These are phyloP conservation scores for Epinephelus coioides DNA, from an alignment of 2,797 vertebrate species.

Conservation along the genomic window DNA sequence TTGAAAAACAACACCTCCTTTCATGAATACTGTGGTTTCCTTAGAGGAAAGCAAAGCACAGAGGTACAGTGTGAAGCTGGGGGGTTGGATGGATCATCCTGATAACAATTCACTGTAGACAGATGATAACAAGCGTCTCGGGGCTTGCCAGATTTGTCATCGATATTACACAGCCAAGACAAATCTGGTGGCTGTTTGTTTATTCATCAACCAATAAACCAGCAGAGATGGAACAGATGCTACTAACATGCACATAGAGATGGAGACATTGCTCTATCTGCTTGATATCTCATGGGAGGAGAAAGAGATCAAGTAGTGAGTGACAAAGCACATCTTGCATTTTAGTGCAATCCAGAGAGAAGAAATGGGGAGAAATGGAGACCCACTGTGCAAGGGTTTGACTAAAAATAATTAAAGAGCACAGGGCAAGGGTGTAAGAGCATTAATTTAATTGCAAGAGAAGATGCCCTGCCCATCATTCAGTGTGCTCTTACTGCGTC, in stretches of 20 bases:
- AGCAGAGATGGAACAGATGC: conserved; percentile 66
- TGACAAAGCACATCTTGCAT: conserved; percentile 42
- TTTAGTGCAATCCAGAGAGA: conserved; percentile 12
- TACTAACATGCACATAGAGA: conserved; percentile 40
- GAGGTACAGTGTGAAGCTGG: background rate
- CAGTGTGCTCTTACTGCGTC: background rate
- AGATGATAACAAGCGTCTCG: conserved; percentile 51
- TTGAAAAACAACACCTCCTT: background rate
- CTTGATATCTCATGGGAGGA: conserved; percentile 40
- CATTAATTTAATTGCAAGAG: conserved; percentile 20
- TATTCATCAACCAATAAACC: conserved; percentile 59
- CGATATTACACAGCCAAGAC: conserved; percentile 47
- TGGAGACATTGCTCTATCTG: conserved; percentile 35
- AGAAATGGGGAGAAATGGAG: conserved; percentile 9
- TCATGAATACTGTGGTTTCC: background rate
- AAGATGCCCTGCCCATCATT: background rate
- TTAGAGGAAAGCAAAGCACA: background rate
- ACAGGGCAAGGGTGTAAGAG: background rate
- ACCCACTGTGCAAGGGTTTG: conserved; percentile 4
- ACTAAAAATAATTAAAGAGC: conserved; percentile 15
- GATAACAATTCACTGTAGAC: conserved; percentile 28
- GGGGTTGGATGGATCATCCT: background rate
- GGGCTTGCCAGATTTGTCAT: conserved; percentile 58
- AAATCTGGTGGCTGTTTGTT: conserved; percentile 65
- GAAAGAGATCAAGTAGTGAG: conserved; percentile 41